Evolutionary conservation across 2,797 vertebrate species (phyloP).

Genomic region (Pristis pectinata): DNA sequence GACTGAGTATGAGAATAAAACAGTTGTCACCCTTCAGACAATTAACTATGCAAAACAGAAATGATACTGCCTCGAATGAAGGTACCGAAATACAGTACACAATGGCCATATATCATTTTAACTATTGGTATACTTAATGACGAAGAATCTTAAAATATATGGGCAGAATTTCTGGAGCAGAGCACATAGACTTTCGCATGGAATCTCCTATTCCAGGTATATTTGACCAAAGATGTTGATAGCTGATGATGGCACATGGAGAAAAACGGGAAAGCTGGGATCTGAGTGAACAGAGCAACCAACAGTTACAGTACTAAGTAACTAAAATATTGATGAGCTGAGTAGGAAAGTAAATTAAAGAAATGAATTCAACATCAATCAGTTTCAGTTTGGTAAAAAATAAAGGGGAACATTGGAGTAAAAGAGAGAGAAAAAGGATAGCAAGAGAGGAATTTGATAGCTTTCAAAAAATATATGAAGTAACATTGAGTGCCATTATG

Average conservation of each 20-base stretch:
- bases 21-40: conserved; percentile 21
- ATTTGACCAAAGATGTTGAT: not conserved
- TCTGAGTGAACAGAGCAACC: not conserved
- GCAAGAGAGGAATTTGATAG: not conserved
- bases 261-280: not conserved
- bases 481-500: too few relatives aligned
- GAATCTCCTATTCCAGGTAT: not conserved
- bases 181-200: not conserved
- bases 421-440: not conserved
- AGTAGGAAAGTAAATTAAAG: not conserved
- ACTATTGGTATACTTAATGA: not conserved
- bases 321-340: not conserved
- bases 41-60: not conserved
- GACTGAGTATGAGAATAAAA: conserved; percentile 8
- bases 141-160: not conserved
- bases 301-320: not conserved
- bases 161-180: not conserved
- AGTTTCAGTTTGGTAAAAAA: not conserved
- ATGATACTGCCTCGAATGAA: not conserved
- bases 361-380: not conserved
- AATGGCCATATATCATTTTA: not conserved
- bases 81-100: not conserved
- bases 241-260: not conserved
- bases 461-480: not conserved
- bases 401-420: not conserved